These are phyloP conservation scores for Oxycera nigricornis DNA, from an alignment of 2,888 invertebrate species.

Conservation along the genomic window DNA sequence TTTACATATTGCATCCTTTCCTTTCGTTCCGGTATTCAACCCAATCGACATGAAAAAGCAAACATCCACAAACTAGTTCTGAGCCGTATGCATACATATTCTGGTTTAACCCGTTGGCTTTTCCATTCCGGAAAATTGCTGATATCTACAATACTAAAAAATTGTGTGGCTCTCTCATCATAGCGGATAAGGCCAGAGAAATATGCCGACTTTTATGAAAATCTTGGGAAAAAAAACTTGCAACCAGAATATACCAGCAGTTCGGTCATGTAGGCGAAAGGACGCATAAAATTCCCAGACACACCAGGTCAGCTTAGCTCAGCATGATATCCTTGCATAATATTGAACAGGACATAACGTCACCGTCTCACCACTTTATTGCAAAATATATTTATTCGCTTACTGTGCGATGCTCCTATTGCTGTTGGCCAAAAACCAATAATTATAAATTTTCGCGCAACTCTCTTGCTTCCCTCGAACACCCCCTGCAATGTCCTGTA, in stretches of 20 bases:
- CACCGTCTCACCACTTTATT: conserved; percentile 35
- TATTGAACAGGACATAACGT: conserved; percentile 25
- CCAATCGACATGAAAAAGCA: background rate
- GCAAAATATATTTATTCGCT: conserved; percentile 17
- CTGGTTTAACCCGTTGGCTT: background rate
- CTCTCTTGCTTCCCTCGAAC: background rate
- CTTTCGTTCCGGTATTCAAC: background rate
- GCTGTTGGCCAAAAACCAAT: conserved; percentile 34
- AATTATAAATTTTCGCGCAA: conserved; percentile 38
- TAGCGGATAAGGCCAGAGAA: conserved; percentile 8
- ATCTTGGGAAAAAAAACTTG: background rate
- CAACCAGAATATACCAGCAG: background rate
- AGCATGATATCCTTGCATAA: conserved; percentile 20
- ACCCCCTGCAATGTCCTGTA: background rate
- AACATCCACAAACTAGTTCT: background rate
- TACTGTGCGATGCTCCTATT: conserved; percentile 31
- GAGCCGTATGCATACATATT: background rate
- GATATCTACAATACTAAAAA: conserved; percentile 6
- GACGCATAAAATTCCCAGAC: background rate
- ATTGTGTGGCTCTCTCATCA: conserved; percentile 4
- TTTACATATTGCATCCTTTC: background rate
- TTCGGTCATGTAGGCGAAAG: background rate
- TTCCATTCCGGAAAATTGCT: conserved; percentile 22
- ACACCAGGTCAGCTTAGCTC: background rate
- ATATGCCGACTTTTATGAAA: background rate